Percentiles rank a stretch among this genome's conserved stretches.
Conservation (phyloP, 2,888 invertebrate species). For the Limenitis camilla region DNA sequence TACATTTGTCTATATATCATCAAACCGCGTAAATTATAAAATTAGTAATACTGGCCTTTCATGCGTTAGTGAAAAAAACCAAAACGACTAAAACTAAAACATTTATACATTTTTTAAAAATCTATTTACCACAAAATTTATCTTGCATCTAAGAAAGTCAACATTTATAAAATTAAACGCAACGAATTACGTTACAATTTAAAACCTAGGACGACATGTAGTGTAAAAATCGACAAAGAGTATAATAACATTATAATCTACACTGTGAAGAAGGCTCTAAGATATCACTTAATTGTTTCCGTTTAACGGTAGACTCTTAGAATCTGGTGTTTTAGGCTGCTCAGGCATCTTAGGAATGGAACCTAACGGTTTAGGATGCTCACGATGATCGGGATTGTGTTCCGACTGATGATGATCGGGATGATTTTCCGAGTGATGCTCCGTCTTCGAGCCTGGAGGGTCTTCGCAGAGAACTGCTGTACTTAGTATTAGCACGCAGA, state of each 20-base stretch:
- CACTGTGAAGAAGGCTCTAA: not conserved
- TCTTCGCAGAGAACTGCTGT: constrained; percentile 32
- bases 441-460: constrained; percentile 5
- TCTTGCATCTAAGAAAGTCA: no score
- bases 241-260: no score
- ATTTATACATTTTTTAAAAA: no score
- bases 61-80: no score
- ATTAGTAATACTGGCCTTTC: no score
- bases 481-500: constrained; percentile 47
- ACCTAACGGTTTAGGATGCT: constrained; percentile 12
- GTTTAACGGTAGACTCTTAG: constrained; percentile 2
- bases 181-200: not conserved
- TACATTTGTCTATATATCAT: no score
- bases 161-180: no score
- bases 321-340: constrained; percentile 11
- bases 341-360: constrained; percentile 12
- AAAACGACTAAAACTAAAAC: no score
- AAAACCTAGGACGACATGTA: no score
- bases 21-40: no score
- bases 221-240: no score
- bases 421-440: constrained; percentile 3
- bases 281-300: not conserved
- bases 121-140: no score
- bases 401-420: constrained; percentile 4
- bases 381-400: not conserved